These are phyloP conservation scores for Troglohyphantes excavatus DNA, from an alignment of 2,888 invertebrate genomes.

Conservation along the genomic window DNA sequence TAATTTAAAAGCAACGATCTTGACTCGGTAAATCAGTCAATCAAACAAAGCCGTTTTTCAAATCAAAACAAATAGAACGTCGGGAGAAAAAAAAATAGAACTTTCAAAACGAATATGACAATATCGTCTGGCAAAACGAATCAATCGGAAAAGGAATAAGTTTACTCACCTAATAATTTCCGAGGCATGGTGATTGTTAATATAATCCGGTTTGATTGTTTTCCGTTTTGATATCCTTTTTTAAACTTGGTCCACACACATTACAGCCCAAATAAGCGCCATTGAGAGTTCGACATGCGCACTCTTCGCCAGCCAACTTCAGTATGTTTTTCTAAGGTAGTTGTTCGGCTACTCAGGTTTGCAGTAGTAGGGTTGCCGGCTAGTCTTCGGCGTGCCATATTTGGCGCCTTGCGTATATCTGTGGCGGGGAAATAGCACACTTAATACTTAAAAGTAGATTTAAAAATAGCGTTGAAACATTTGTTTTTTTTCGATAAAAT, in stretches of 20 bases:
- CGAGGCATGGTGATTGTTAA: conserved; percentile 44
- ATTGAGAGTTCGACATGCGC: conserved; percentile 40
- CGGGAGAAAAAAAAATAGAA: background rate
- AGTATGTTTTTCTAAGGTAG: conserved; percentile 76
- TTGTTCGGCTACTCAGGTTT: conserved; percentile 77
- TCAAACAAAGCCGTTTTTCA: background rate
- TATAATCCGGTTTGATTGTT: conserved; percentile 48
- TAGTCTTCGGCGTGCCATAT: background rate
- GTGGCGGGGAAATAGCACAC: too few species aligned
- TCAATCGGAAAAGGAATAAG: background rate
- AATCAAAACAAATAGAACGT: conserved; percentile 27
- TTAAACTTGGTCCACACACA: conserved; percentile 66
- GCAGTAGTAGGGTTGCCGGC: conserved; percentile 62
- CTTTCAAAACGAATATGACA: conserved; percentile 1
- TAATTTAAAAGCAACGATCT: too few species aligned
- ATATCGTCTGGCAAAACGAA: background rate
- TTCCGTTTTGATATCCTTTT: conserved; percentile 54
- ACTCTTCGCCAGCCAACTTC: conserved; percentile 59
- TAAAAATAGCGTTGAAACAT: too few species aligned
- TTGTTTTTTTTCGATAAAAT: too few species aligned
- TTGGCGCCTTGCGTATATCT: conserved; percentile 2
- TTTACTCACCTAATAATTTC: conserved; percentile 69
- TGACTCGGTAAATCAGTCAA: too few species aligned
- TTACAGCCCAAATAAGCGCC: conserved; percentile 55
- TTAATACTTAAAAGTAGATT: too few species aligned